Conservation (phyloP, 1,140 invertebrate species). For the Leptoteleia sp. region DNA sequence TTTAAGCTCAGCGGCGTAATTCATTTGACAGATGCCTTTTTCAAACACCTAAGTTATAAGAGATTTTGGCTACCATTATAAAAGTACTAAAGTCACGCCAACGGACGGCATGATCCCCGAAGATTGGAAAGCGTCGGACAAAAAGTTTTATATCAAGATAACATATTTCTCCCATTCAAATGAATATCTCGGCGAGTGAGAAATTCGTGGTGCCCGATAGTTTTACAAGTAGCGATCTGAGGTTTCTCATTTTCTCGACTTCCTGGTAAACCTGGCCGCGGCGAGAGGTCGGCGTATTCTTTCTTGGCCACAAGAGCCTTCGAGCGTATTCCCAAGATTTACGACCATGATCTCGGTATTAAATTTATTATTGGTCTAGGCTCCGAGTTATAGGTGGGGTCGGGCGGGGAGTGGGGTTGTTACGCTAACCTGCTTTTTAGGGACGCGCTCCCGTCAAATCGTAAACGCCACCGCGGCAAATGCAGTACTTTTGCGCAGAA, state of each 20-base stretch:
- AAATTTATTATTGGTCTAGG: constrained; percentile 66
- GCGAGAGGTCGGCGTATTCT: constrained; percentile 51
- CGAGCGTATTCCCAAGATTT: constrained; percentile 58
- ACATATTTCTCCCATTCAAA: constrained; percentile 36
- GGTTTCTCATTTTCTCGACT: constrained; percentile 46
- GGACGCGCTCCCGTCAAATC: constrained; percentile 72
- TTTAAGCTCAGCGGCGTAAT: constrained; percentile 36
- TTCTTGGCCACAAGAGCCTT: constrained; percentile 43
- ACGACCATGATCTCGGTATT: constrained; percentile 58
- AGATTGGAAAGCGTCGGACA: constrained; percentile 30
- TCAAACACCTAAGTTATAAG: constrained; percentile 34
- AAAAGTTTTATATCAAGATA: constrained; percentile 41
- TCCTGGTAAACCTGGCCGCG: constrained; percentile 50
- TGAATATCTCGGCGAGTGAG: constrained; percentile 32
- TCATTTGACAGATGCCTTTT: constrained; percentile 44
- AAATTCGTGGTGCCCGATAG: constrained; percentile 23
- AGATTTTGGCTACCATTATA: constrained; percentile 19
- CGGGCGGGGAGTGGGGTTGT: constrained; percentile 58
- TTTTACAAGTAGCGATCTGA: constrained; percentile 50
- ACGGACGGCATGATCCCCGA: constrained; percentile 1
- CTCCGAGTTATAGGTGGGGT: constrained; percentile 44
- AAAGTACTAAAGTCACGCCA: constrained; percentile 23
- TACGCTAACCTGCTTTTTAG: constrained; percentile 71
- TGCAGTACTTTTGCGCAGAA: constrained; percentile 21
- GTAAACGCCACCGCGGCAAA: constrained; percentile 65